Evolutionary conservation across 2,113 vertebrate species (phyloP).

Genomic region (Apodemus sylvaticus): DNA sequence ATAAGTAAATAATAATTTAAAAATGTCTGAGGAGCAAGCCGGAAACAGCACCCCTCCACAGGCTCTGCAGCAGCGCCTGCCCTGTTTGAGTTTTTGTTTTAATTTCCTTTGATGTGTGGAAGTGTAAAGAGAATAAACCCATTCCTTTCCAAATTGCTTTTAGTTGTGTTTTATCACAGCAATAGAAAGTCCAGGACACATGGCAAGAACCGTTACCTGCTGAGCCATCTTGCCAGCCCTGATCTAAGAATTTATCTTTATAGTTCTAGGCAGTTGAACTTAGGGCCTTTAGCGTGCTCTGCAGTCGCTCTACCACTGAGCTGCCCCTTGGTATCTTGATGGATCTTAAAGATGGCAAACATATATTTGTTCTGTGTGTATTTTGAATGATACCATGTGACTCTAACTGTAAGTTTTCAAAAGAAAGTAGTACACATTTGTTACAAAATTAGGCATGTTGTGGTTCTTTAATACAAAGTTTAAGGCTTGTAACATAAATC

Average conservation of each 20-base stretch:
- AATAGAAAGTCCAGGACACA: not conserved
- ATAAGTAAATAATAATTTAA: no score
- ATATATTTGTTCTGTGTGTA: not conserved
- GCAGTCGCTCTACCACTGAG: not conserved
- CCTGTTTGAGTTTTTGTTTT: not conserved
- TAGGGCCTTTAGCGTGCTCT: not conserved
- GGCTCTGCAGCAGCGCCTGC: not conserved
- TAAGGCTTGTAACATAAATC: not conserved
- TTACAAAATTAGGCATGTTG: not conserved
- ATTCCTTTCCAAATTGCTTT: not conserved
- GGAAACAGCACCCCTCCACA: not conserved
- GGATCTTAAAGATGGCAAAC: constrained; percentile 13
- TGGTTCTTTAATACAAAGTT: constrained; percentile 1
- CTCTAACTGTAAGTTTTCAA: not conserved
- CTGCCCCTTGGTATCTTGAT: not conserved
- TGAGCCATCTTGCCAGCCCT: not conserved
- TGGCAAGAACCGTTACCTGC: not conserved
- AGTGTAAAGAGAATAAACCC: not conserved
- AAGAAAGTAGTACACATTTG: not conserved
- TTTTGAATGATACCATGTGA: not conserved
- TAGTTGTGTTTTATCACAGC: not conserved
- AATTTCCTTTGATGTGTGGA: not conserved
- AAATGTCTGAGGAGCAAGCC: not conserved
- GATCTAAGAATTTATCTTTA: not conserved
- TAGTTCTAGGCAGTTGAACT: not conserved